Base-by-base conservation (phyloP, 2,797 vertebrate species). In the Ibycter americanus region DNA sequence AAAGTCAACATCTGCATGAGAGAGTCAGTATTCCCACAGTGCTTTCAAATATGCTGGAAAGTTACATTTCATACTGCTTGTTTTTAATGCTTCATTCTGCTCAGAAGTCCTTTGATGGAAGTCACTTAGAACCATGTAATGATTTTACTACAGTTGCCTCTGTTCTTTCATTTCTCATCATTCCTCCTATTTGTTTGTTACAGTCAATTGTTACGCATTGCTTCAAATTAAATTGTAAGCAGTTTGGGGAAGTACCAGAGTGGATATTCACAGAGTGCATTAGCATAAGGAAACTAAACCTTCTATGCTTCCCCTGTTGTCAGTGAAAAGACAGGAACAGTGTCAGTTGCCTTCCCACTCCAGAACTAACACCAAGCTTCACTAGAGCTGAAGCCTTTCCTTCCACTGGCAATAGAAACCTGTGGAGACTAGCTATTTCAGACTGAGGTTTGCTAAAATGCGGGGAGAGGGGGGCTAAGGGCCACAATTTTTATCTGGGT, bases 141-240 rank as follows among this genome's bases (percentile, higher is more conserved):
- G 70, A 79, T 79, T 94, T 92, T 90, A 82, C 89, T 90, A 90
- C 38, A 70, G 73, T 47, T 84, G 38, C n/a, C 71, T 94, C 77
- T 73, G n/a, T 73, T 94, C 77, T 67, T 89, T 36, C 40, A 67
- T 77, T 92, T 89, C 86, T 93, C 62, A 95, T 87, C 56, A 47
- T 73, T 87, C 22, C 26, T 82, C 46, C 29, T 82, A 77, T 93
- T 95, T 94, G 54, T 92, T 93, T 89, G 74, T 77, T 85, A 79
- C 51, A 89, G 77, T 66, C 66, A 55, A 87, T 59, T 83, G 62
- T 76, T 84, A 95, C 0, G 0, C 70, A 44, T 73, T 88, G 49
- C 55, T 95, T 76, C 68, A 86, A 96, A 95, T 95, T 94, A 87
- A 95, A 70, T 70, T 79, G 51, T 56, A 87, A 89, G 87, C 51